Percentiles rank a stretch among this genome's conserved stretches.
phyloP scores from a whole-genome alignment of 1,140 invertebrate species.

The Colletes latitarsis region DNA sequence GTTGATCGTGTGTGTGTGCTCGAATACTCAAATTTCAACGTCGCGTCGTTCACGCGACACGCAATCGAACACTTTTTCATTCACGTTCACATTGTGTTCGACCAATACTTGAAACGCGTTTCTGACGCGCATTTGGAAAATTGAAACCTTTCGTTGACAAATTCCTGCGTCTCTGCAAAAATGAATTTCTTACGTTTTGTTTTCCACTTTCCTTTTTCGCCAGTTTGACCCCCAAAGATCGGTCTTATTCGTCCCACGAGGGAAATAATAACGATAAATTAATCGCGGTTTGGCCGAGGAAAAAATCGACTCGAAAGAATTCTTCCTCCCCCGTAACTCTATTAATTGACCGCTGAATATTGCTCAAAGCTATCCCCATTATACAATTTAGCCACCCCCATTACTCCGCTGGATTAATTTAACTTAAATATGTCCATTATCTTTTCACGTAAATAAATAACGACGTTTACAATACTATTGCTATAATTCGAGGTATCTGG shows the following conservation, averaged over 20 bases:
- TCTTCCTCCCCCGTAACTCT: not conserved
- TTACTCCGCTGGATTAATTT: too few species aligned
- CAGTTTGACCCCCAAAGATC: slow-evolving; percentile 70
- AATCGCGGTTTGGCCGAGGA: not conserved
- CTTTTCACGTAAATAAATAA: too few species aligned
- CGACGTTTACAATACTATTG: too few species aligned
- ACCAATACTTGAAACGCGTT: not conserved
- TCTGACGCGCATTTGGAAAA: not conserved
- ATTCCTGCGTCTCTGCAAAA: not conserved
- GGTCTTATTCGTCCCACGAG: not conserved
- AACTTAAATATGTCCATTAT: too few species aligned
- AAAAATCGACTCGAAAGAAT: not conserved
- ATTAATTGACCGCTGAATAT: too few species aligned
- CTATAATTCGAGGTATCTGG: too few species aligned
- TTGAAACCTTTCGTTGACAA: not conserved
- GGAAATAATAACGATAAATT: slow-evolving; percentile 23
- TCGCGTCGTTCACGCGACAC: slow-evolving; percentile 19
- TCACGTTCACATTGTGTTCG: not conserved
- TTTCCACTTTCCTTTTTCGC: slow-evolving; percentile 34
- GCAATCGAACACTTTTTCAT: slow-evolving; percentile 25
- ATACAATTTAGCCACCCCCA: too few species aligned
- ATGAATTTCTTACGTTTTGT: not conserved
- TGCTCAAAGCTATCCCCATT: too few species aligned
- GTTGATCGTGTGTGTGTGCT: slow-evolving; percentile 55
- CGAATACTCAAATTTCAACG: slow-evolving; percentile 61